These are phyloP conservation scores for Dryobotodes eremita DNA, from an alignment of 2,888 invertebrate genomes.

Conservation along the genomic window DNA sequence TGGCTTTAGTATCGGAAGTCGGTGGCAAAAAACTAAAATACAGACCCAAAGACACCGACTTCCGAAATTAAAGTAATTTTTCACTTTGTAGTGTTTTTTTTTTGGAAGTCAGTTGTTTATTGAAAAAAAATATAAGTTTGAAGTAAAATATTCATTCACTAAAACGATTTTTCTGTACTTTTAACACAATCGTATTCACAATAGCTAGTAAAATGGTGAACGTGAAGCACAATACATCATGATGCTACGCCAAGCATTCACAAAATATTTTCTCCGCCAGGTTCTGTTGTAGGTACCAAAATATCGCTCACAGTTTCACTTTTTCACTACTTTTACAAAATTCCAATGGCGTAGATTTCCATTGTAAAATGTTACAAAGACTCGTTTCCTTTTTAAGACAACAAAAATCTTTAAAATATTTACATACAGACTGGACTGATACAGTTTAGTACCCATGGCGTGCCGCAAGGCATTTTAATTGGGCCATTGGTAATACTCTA, in stretches of 20 bases:
- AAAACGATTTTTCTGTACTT: background rate
- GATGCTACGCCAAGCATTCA: conserved; percentile 16
- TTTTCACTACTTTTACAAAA: conserved; percentile 26
- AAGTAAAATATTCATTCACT: background rate
- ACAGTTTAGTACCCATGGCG: background rate
- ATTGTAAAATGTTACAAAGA: conserved; percentile 8
- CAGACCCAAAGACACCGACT: no score
- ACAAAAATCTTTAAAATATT: background rate
- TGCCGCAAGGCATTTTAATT: conserved; percentile 14
- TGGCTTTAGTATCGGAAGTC: no score
- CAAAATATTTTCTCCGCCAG: conserved; percentile 31
- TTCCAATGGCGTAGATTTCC: conserved; percentile 17
- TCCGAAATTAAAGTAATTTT: no score
- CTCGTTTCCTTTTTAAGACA: background rate
- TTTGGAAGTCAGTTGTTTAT: no score
- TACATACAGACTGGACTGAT: background rate
- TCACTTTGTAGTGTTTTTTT: no score
- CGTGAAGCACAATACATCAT: conserved; percentile 35
- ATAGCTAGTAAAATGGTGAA: conserved; percentile 8
- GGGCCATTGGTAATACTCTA: background rate
- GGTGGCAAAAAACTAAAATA: no score
- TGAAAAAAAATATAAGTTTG: background rate
- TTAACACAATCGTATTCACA: background rate
- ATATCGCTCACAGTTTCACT: conserved; percentile 35
- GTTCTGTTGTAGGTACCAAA: conserved; percentile 35